Evolutionary conservation across 2,113 vertebrate species (phyloP).

Genomic region (Dromiciops gliroides): DNA sequence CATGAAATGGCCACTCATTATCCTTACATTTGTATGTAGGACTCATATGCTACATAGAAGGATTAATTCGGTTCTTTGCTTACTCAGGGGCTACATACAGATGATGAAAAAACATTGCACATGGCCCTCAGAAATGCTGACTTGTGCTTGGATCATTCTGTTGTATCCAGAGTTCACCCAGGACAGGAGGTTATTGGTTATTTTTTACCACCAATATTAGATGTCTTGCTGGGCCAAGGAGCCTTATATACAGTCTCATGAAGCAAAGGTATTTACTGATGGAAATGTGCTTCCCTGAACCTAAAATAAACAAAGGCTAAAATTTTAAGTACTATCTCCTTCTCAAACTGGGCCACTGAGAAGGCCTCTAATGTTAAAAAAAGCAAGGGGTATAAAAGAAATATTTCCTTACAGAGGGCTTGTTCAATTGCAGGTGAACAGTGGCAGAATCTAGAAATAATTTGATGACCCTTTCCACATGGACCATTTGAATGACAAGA

Average conservation of each 20-base stretch:
- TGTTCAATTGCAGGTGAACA: neutral
- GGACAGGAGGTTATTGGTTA: neutral
- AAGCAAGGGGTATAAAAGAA: neutral
- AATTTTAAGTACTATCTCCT: neutral
- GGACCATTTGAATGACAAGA: slow-evolving; percentile 10
- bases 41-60: neutral
- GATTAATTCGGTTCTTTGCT: neutral
- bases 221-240: neutral
- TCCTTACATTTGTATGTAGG: neutral
- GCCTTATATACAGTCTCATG: neutral
- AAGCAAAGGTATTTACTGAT: neutral
- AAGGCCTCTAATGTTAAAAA: neutral
- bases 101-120: neutral
- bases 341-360: neutral
- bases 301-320: neutral
- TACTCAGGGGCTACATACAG: slow-evolving; percentile 1
- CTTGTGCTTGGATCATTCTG: slow-evolving; percentile 3
- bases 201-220: neutral
- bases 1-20: neutral
- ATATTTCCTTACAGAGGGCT: neutral
- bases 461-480: neutral
- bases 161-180: neutral
- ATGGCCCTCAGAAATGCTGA: neutral
- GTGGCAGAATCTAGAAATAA: neutral
- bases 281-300: neutral